Conservation (phyloP, 2,888 invertebrate species). For the Latrodectus elegans region DNA sequence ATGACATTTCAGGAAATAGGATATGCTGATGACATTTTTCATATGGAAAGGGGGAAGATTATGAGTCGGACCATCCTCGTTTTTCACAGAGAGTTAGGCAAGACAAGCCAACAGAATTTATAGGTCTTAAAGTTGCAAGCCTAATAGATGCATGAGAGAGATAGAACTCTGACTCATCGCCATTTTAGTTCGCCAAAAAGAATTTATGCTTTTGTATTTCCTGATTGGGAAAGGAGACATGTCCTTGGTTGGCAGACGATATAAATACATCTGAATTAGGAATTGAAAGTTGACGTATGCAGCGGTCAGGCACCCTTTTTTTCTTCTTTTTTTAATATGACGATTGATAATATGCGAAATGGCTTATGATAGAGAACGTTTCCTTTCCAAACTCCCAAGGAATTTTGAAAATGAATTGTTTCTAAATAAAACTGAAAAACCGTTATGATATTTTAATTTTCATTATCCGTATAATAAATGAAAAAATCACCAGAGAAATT, state of each 20-base stretch:
- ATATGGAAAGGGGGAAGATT: background rate
- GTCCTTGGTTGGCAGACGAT: background rate
- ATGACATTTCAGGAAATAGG: constrained; percentile 1
- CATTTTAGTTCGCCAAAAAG: background rate
- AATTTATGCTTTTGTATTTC: background rate
- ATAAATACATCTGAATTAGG: background rate
- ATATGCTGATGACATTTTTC: background rate
- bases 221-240: background rate
- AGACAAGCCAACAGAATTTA: background rate
- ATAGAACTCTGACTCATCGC: background rate
- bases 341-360: too few species aligned
- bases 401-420: too few species aligned
- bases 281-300: background rate
- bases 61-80: background rate
- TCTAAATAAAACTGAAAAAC: too few species aligned
- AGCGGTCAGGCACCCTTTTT: background rate
- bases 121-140: background rate
- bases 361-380: too few species aligned
- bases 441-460: too few species aligned
- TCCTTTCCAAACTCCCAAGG: too few species aligned
- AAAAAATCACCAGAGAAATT: too few species aligned
- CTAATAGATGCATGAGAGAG: background rate
- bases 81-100: background rate
- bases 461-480: too few species aligned
- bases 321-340: too few species aligned